phyloP scores from a whole-genome alignment of 2,888 invertebrate species.

The Meteorus colon region DNA sequence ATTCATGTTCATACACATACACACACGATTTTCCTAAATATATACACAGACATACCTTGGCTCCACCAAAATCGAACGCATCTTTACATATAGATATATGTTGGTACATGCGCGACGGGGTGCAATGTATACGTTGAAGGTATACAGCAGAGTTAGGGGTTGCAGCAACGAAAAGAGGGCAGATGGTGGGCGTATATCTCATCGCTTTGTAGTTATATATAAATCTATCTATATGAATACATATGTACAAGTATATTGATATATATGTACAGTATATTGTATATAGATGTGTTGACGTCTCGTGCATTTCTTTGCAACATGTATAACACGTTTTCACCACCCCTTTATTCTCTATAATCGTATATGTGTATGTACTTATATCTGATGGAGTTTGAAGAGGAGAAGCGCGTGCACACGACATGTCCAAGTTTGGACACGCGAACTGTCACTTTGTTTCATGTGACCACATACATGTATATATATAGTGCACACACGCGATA shows the following conservation, averaged over 20 bases:
- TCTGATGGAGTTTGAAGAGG: constrained; percentile 14
- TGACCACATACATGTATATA: constrained; percentile 6
- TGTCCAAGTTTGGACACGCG: constrained; percentile 37
- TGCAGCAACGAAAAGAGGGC: constrained; percentile 57
- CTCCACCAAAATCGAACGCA: neutral
- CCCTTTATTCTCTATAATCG: constrained; percentile 48
- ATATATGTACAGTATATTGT: constrained; percentile 19
- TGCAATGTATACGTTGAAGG: constrained; percentile 36
- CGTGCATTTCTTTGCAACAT: constrained; percentile 46
- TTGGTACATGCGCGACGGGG: constrained; percentile 41
- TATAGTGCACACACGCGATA: neutral
- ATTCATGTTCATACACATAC: neutral
- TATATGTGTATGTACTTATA: constrained; percentile 44
- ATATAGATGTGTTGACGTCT: constrained; percentile 39
- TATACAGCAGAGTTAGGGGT: constrained; percentile 45
- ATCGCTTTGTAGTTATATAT: constrained; percentile 31
- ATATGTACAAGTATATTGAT: neutral
- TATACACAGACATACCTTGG: neutral
- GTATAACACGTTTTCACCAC: constrained; percentile 50
- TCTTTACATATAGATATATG: constrained; percentile 14
- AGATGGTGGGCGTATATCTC: constrained; percentile 70
- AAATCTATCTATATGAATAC: neutral
- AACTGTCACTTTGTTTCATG: constrained; percentile 26
- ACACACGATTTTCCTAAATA: constrained; percentile 5
- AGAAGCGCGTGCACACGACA: constrained; percentile 22